phyloP scores from a whole-genome alignment of 2,888 invertebrate species.

The Ichneumoninae sp. region DNA sequence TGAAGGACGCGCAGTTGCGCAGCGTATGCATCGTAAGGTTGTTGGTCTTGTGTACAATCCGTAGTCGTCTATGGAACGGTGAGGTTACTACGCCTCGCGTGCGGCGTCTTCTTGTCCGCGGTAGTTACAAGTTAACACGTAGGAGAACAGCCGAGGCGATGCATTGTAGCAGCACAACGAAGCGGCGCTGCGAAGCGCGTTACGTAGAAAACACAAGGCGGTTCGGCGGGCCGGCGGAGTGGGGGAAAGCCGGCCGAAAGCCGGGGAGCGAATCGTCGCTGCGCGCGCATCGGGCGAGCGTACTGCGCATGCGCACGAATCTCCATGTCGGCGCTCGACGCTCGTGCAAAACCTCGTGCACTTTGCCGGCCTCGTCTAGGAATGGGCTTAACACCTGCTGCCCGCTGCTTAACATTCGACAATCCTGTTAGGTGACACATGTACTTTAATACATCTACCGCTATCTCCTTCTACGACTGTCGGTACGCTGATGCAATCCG shows the following conservation, averaged over 20 bases:
- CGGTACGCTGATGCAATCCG: background rate
- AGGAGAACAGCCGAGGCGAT: background rate
- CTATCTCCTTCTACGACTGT: slow-evolving; percentile 20
- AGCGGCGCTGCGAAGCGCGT: slow-evolving; percentile 12
- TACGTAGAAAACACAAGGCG: slow-evolving; percentile 21
- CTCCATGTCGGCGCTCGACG: slow-evolving; percentile 67
- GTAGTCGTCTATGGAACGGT: slow-evolving; percentile 33
- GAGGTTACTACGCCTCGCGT: slow-evolving; percentile 60
- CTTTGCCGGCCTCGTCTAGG: slow-evolving; percentile 82
- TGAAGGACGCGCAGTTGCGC: slow-evolving; percentile 55
- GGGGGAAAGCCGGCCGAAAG: background rate
- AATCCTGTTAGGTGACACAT: slow-evolving; percentile 67
- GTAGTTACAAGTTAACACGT: slow-evolving; percentile 14
- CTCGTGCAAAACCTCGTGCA: slow-evolving; percentile 72
- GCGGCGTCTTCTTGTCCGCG: slow-evolving; percentile 35
- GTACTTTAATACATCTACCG: slow-evolving; percentile 4
- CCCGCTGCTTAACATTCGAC: slow-evolving; percentile 74
- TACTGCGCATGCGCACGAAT: slow-evolving; percentile 19
- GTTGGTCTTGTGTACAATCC: slow-evolving; percentile 58
- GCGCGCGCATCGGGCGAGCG: slow-evolving; percentile 46
- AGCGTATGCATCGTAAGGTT: slow-evolving; percentile 62
- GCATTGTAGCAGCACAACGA: slow-evolving; percentile 42
- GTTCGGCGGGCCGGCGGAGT: background rate
- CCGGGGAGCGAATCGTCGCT: slow-evolving; percentile 36
- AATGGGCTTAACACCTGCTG: slow-evolving; percentile 79